Conservation (phyloP, 2,888 invertebrate genomes). For the Macrophya alboannulata region DNA sequence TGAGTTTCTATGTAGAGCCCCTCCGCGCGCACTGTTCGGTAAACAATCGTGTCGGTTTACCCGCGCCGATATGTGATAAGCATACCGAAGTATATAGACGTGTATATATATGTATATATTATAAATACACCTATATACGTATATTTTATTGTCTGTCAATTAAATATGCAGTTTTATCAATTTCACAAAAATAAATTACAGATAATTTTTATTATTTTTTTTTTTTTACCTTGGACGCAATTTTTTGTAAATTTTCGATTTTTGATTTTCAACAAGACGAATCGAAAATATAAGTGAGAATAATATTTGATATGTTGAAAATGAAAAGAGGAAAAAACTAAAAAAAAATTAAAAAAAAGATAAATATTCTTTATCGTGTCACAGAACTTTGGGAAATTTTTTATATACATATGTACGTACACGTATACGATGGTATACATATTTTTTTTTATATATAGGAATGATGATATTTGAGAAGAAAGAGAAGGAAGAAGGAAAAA, state of each 20-base stretch:
- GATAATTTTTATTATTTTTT: not conserved
- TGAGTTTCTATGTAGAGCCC: slow-evolving; percentile 17
- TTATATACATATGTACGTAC: no score
- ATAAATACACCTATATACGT: not conserved
- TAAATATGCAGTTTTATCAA: not conserved
- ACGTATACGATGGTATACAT: not conserved
- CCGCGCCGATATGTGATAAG: slow-evolving; percentile 37
- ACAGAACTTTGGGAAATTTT: no score
- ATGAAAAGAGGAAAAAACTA: no score
- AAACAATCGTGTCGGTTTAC: slow-evolving; percentile 46
- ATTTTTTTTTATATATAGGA: not conserved
- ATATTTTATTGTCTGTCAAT: not conserved
- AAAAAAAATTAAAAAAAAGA: no score
- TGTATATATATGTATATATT: not conserved
- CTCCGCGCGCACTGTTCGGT: slow-evolving; percentile 12
- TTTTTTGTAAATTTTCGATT: not conserved
- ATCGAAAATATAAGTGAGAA: no score
- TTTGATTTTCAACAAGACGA: not conserved
- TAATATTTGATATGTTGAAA: no score
- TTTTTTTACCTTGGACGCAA: not conserved
- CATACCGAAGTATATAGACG: not conserved
- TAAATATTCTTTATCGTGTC: no score
- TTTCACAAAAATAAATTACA: not conserved
- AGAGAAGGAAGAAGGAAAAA: not conserved
- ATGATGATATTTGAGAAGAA: not conserved